Evolutionary conservation across 2,113 vertebrate species (phyloP), one percentile per base, ranked within the genome.

Genomic region (Sus scrofa): DNA sequence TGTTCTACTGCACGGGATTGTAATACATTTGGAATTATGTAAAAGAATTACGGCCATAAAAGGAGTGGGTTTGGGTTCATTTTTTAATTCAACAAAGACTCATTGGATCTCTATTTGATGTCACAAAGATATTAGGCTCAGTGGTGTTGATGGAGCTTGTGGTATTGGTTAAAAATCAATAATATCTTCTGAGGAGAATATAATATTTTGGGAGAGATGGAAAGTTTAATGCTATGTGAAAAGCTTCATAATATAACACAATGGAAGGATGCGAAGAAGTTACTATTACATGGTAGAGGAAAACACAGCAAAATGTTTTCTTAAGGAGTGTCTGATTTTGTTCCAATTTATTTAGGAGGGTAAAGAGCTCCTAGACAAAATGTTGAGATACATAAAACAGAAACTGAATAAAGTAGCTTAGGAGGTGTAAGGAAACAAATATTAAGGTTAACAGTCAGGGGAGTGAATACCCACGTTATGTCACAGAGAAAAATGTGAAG

Each of bases 371-470:
- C 52, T 24, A 83, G 20, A 32, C 15, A 73, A 94, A 73, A 34
- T 79, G 24, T 32, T 82, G 88, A 83, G 12, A 82, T 9, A 83
- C 6, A 37, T 6, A 70, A 56, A 62, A 84, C 26, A 67, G 39
- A 63, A 78, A 50, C 20, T 22, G 65, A 77, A 58, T 26, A 74
- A 60, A 95, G 44, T 67, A 75, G 30, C 16, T 70, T 52, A 68
- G 58, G 44, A 86, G 27, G 37, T 58, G 12, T 34, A 90, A 26
- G n/a, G 63, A 92, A 96, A 92, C 15, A 70, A 96, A 92, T 44
- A 94, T 62, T 79, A 86, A 16, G 34, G 58, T 79, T 78, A 84
- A 91, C 91, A 65, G 87, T 22, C 30, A 54, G 75, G 18, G 19
- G 73, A 62, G 27, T 86, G 58, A 87, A 78, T 54, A 24, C n/a